These are phyloP conservation scores for Potorous gilbertii DNA, from an alignment of 2,797 vertebrate species.

Conservation along the genomic window DNA sequence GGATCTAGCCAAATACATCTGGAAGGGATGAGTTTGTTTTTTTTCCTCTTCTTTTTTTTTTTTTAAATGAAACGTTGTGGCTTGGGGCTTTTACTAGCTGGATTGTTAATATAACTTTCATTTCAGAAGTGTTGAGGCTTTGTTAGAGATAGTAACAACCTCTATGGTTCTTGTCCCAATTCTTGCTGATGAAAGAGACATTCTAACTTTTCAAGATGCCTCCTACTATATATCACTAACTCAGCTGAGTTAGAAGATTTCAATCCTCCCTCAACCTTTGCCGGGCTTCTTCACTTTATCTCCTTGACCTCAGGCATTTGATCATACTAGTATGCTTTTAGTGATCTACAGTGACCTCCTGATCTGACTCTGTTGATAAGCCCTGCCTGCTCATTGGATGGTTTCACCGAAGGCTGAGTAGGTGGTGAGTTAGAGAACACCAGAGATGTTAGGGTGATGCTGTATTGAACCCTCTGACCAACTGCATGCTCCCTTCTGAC, in stretches of 20 bases:
- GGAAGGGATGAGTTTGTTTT: background rate
- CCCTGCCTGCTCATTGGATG: background rate
- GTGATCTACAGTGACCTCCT: background rate
- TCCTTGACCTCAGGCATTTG: background rate
- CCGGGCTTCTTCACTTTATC: background rate
- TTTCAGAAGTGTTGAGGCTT: conserved; percentile 10
- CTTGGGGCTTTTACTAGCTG: background rate
- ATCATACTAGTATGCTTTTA: background rate
- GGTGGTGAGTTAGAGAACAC: background rate
- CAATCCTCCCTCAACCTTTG: background rate
- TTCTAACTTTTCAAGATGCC: background rate
- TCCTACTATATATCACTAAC: background rate
- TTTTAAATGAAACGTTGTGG: background rate
- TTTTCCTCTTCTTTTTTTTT: background rate
- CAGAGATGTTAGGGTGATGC: background rate
- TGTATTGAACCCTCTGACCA: background rate
- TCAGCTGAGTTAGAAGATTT: background rate
- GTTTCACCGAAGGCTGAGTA: background rate
- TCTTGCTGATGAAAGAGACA: background rate
- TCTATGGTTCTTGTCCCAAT: background rate
- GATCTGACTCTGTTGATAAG: background rate
- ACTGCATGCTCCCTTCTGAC: background rate
- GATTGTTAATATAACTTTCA: background rate
- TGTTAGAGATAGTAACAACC: background rate
- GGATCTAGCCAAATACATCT: background rate